A percentile compares a stretch with the other conserved stretches of the same genome.
These are phyloP conservation scores for Drosophila burlai DNA, from an alignment of 1,140 invertebrate genomes.

Conservation along the genomic window DNA sequence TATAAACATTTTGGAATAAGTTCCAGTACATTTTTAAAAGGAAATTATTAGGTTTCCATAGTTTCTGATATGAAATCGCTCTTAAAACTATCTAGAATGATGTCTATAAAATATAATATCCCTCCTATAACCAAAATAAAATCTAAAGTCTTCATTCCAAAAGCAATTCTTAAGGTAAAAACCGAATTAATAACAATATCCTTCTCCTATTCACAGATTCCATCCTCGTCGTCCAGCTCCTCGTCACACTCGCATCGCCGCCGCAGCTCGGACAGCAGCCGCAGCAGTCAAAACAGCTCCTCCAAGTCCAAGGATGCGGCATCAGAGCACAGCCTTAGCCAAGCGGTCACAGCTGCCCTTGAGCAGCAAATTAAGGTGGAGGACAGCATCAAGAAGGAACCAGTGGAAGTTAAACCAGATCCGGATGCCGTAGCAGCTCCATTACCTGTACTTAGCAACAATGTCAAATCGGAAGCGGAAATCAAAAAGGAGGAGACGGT, in stretches of 20 bases:
- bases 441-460: constrained; percentile 30
- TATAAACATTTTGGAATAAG: background rate
- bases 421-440: background rate
- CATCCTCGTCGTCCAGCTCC: constrained; percentile 67
- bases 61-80: background rate
- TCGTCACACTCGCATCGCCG: constrained; percentile 73
- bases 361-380: constrained; percentile 56
- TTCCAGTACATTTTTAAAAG: background rate
- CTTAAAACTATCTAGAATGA: background rate
- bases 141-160: too few relatives aligned
- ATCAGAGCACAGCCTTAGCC: constrained; percentile 34
- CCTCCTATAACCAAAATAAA: too few relatives aligned
- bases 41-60: background rate
- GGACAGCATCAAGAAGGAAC: constrained; percentile 42
- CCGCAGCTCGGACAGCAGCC: constrained; percentile 76
- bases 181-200: background rate
- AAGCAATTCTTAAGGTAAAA: too few relatives aligned
- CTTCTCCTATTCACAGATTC: constrained; percentile 26
- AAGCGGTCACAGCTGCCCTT: constrained; percentile 22
- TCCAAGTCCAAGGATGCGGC: constrained; percentile 35
- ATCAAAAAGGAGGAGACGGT: constrained; percentile 60
- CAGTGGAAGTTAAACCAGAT: constrained; percentile 17
- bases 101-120: too few relatives aligned
- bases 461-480: constrained; percentile 58
- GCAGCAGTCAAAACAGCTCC: constrained; percentile 69